A percentile compares a stretch with the other conserved stretches of the same genome.
phyloP scores from a whole-genome alignment of 2,113 vertebrate species.

The Sylvietta virens region DNA sequence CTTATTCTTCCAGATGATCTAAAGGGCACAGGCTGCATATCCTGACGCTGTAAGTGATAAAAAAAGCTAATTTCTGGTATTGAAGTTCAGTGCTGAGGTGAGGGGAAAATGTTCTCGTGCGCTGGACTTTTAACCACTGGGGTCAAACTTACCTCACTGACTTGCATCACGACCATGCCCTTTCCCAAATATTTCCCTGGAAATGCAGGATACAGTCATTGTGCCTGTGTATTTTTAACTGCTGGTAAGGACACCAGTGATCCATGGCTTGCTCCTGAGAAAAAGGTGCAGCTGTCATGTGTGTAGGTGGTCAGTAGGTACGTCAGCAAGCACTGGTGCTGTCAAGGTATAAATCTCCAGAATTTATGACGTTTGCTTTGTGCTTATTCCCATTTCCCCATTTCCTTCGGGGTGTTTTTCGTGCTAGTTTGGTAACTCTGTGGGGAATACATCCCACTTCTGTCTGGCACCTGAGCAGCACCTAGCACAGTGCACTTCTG shows the following conservation, averaged over 20 bases:
- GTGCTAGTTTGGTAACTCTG: neutral
- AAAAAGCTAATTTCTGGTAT: neutral
- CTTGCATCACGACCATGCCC: rapidly evolving
- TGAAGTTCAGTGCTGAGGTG: neutral
- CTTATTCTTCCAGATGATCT: slow-evolving; percentile 7
- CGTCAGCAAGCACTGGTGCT: neutral
- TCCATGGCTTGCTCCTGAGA: neutral
- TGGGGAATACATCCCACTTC: neutral
- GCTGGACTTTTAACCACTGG: neutral
- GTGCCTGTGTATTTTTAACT: neutral
- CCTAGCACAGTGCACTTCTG: neutral
- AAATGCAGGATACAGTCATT: neutral
- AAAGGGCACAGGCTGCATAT: slow-evolving; percentile 48
- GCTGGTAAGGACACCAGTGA: neutral
- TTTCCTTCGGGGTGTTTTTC: neutral
- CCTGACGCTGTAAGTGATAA: neutral
- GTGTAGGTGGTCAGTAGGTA: neutral
- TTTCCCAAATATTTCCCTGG: neutral
- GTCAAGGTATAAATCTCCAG: neutral
- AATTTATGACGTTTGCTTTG: neutral
- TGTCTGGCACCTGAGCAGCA: neutral
- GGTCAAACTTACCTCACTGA: neutral
- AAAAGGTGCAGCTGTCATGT: neutral
- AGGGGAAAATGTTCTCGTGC: neutral
- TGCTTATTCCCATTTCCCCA: neutral